Evolutionary conservation across 92 coral and sea anemone species (phyloP).

Genomic region (Zoanthus gigantus): DNA sequence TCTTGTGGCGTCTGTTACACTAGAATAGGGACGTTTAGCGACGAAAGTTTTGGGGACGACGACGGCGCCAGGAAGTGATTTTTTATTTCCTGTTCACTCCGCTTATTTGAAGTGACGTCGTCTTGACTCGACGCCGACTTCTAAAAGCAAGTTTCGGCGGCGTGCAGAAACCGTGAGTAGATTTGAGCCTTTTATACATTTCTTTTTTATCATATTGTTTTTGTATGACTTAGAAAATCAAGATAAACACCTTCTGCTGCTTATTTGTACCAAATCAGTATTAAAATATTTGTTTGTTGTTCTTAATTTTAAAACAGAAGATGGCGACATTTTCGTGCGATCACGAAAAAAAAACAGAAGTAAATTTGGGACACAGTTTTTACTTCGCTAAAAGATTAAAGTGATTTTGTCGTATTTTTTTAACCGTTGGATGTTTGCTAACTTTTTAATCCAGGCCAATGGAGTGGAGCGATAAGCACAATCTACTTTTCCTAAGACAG

Average conservation of each 20-base stretch:
- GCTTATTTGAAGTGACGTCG: constrained; percentile 21
- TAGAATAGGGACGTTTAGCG: constrained; percentile 18
- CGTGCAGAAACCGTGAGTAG: constrained; percentile 18
- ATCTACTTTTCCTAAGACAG: constrained; percentile 49
- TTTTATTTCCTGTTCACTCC: not conserved
- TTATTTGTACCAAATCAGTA: not conserved
- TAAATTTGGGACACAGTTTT: not conserved
- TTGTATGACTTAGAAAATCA: not conserved
- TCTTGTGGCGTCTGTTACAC: no score
- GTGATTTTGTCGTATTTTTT: not conserved
- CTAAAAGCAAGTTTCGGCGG: constrained; percentile 6
- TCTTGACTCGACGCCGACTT: constrained; percentile 46
- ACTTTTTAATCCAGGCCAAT: constrained; percentile 20
- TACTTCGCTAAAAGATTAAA: not conserved
- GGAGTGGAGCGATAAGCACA: constrained; percentile 45
- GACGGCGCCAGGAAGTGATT: constrained; percentile 9
- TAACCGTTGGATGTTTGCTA: not conserved
- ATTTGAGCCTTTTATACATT: not conserved
- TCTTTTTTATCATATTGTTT: not conserved
- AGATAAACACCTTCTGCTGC: constrained; percentile 2
- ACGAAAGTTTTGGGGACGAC: not conserved
- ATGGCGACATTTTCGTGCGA: no score
- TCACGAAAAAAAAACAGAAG: no score
- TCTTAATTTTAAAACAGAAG: no score
- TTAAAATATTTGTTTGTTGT: no score